Conservation (phyloP, 2,113 vertebrate genomes). For the Dendrocopos noguchii region DNA sequence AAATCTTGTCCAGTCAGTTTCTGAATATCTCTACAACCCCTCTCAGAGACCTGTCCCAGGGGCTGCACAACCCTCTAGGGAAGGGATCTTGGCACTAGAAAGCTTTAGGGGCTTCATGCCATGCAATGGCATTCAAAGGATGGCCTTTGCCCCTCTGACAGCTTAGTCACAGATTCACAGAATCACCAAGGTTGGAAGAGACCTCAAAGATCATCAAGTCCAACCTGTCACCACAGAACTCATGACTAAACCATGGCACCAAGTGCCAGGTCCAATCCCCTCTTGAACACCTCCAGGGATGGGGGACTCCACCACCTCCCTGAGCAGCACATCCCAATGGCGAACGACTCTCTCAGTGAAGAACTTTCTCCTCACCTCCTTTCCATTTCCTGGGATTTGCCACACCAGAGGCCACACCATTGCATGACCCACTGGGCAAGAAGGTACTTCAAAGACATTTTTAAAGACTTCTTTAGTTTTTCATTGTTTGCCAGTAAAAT, state of each 20-base stretch:
- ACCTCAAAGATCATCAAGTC: too few species aligned
- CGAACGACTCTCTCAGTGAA: too few species aligned
- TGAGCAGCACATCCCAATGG: too few species aligned
- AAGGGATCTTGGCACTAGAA: not conserved
- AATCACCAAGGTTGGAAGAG: too few species aligned
- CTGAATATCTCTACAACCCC: not conserved
- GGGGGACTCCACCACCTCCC: too few species aligned
- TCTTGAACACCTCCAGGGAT: too few species aligned
- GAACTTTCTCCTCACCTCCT: too few species aligned
- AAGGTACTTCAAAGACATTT: not conserved
- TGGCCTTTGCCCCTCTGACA: not conserved
- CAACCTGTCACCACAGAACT: too few species aligned
- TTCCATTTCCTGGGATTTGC: not conserved
- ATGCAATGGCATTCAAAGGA: not conserved
- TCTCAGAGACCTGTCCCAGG: not conserved
- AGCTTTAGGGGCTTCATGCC: not conserved
- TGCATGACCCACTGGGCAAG: not conserved
- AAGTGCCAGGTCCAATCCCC: too few species aligned
- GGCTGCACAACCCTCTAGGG: not conserved
- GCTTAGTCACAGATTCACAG: too few species aligned
- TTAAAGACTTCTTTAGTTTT: not conserved
- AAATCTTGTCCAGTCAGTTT: not conserved
- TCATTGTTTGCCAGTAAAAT: not conserved
- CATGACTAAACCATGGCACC: too few species aligned
- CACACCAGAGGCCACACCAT: not conserved